phyloP scores from a whole-genome alignment of 2,888 invertebrate species.

The Oscheius myriophilus region DNA sequence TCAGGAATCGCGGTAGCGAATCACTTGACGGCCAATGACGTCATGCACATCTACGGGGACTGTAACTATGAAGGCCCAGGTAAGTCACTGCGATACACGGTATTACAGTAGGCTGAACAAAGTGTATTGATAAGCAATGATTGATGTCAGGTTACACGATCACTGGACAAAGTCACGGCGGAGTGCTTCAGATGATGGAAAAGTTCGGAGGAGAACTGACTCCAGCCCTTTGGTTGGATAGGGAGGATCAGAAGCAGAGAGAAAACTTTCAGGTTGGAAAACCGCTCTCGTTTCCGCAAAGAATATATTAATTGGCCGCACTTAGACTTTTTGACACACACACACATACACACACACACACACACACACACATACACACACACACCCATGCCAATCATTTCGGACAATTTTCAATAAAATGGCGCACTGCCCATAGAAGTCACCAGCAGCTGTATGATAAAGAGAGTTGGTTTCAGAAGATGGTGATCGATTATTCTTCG shows the following conservation, averaged over 20 bases:
- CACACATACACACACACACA: no score
- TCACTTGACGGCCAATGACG: conserved; percentile 62
- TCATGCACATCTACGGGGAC: conserved; percentile 60
- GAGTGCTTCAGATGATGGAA: conserved; percentile 47
- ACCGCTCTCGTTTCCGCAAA: background rate
- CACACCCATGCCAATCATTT: no score
- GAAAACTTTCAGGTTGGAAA: conserved; percentile 38
- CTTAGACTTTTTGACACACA: no score
- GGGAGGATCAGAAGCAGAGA: conserved; percentile 35
- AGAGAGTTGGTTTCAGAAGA: conserved; percentile 21
- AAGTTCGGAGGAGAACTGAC: conserved; percentile 50
- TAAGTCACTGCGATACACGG: conserved; percentile 4
- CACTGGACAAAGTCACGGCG: conserved; percentile 61
- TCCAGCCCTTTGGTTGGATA: conserved; percentile 43
- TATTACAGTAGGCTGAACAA: background rate
- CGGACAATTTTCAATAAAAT: no score
- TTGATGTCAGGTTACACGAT: conserved; percentile 54
- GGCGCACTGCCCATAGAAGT: no score
- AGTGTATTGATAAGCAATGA: background rate
- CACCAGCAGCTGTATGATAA: no score
- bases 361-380: no score
- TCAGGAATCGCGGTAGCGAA: conserved; percentile 62
- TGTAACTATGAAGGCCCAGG: conserved; percentile 44
- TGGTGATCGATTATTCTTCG: conserved; percentile 30
- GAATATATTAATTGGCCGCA: background rate